A percentile compares a stretch with the other conserved stretches of the same genome.
Conservation (phyloP, 2,888 invertebrate species). For the Dioctria linearis region DNA sequence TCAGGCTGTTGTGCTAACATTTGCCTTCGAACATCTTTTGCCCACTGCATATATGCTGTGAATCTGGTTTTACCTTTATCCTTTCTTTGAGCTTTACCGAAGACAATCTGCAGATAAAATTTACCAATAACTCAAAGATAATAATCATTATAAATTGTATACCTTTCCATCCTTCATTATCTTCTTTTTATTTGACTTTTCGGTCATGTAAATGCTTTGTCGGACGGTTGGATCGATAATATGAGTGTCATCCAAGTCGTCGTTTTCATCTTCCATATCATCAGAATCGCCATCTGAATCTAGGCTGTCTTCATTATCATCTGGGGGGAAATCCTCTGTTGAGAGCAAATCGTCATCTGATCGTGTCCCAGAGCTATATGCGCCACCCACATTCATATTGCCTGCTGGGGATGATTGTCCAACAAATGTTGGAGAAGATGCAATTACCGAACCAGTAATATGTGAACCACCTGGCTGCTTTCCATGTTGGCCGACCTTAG, state of each 20-base stretch:
- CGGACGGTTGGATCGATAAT: conserved; percentile 66
- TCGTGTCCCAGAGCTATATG: conserved; percentile 33
- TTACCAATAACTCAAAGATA: not conserved
- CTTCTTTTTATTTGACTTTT: conserved; percentile 84
- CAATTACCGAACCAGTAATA: not conserved
- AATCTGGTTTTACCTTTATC: conserved; percentile 86
- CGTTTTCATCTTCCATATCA: conserved; percentile 55
- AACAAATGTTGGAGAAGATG: conserved; percentile 17
- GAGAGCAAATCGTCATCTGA: conserved; percentile 36
- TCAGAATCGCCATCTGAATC: conserved; percentile 57
- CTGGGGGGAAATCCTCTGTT: conserved; percentile 27
- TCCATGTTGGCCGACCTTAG: conserved; percentile 22
- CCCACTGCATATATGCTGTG: conserved; percentile 94
- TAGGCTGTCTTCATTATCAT: conserved; percentile 46
- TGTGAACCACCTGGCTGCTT: not conserved
- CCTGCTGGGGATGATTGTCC: not conserved
- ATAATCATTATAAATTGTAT: not conserved
- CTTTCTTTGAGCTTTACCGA: conserved; percentile 83
- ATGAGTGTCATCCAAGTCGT: conserved; percentile 62
- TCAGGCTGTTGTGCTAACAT: conserved; percentile 81
- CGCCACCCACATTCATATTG: not conserved
- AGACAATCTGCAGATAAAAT: conserved; percentile 71
- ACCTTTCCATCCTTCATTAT: conserved; percentile 76
- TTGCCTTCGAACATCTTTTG: conserved; percentile 84
- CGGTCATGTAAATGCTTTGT: conserved; percentile 80